Base-by-base conservation (phyloP, 2,113 vertebrate species). In the Thinocorus orbignyianus region DNA sequence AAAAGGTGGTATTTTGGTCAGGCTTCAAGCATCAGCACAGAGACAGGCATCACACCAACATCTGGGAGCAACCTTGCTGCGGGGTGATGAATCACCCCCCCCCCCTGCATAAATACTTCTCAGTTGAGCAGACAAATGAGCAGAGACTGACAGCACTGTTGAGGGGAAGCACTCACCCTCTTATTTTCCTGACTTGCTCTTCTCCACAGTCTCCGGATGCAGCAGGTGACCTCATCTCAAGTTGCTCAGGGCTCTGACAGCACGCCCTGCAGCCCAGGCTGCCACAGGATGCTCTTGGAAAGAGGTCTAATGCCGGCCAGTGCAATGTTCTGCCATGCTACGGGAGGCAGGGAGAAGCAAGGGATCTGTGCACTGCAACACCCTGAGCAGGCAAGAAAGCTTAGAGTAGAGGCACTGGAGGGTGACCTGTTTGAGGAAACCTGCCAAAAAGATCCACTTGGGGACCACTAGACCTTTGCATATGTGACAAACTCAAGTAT, bases 321-420 rank as follows among this genome's bases (percentile, higher is more conserved):
- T 2, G 39, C 42, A 35, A 26, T 8, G 25, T 5, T 6, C 25
- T 41, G 46, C 33, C 0, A 1, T 10, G 52, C 15, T 41, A 42
- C 0, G 0, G 66, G 4, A 60, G 39, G 12, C 14, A 8, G 0
- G 9, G 52, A 54, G 49, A 10, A 30, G 31, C 24, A 1, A 0
- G 11, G 35, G 35, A 23, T 37, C n/a, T 41, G 28, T 26, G 54
- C n/a, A 2, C 17, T 37, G 74, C 72, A 80, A 33, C 37, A 51
- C 30, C 20, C 42, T 2, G 0, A 70, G 61, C 0, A 0, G 86
- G 46, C 19, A 52, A 46, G 51, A 31, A 49, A 65, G 23, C 4
- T 46, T 11, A 14, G 5, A 69, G 48, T 22, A 90, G 58, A 61
- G 71, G 42, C 0, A 0, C 35, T 1, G 0, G 4, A 19, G 17